phyloP scores from a whole-genome alignment of 37 sponge, comb jelly and placozoan genomes.

The Oscarella lobularis region DNA sequence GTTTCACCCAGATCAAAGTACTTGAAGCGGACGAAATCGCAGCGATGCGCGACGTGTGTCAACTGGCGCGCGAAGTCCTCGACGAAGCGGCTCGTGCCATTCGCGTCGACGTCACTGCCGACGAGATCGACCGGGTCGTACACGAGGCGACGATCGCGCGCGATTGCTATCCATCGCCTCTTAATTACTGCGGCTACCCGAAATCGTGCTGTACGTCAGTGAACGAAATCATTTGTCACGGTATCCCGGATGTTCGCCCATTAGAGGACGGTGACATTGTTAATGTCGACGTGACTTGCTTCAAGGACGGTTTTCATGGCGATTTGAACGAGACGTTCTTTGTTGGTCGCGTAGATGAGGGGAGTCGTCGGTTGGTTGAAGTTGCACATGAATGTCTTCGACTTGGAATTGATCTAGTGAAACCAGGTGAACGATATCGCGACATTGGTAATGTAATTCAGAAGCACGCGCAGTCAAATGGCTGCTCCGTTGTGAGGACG shows the following conservation, averaged over 20 bases:
- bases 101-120: slow-evolving; percentile 62
- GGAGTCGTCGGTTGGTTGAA: slow-evolving; percentile 38
- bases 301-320: slow-evolving; percentile 84
- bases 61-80: slow-evolving; percentile 82
- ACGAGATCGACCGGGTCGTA: slow-evolving; percentile 73
- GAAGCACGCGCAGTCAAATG: slow-evolving; percentile 55
- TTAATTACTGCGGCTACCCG: slow-evolving; percentile 85
- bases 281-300: slow-evolving; percentile 81
- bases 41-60: slow-evolving; percentile 47
- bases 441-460: slow-evolving; percentile 84
- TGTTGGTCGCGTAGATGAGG: slow-evolving; percentile 80
- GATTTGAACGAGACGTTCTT: slow-evolving; percentile 92
- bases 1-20: slow-evolving; percentile 30
- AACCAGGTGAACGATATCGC: slow-evolving; percentile 69
- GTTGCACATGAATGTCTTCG: slow-evolving; percentile 82
- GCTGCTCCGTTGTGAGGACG: slow-evolving; percentile 73
- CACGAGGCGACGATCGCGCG: slow-evolving; percentile 83
- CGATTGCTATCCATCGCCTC: slow-evolving; percentile 90
- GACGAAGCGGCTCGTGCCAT: slow-evolving; percentile 55
- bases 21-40: slow-evolving; percentile 57
- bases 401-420: slow-evolving; percentile 69
- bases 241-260: slow-evolving; percentile 83
- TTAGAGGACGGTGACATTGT: slow-evolving; percentile 84
- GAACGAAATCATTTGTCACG: slow-evolving; percentile 95
- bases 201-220: slow-evolving; percentile 97